These are phyloP conservation scores for Sesamia nonagrioides DNA, from an alignment of 1,140 invertebrate genomes.

Conservation along the genomic window DNA sequence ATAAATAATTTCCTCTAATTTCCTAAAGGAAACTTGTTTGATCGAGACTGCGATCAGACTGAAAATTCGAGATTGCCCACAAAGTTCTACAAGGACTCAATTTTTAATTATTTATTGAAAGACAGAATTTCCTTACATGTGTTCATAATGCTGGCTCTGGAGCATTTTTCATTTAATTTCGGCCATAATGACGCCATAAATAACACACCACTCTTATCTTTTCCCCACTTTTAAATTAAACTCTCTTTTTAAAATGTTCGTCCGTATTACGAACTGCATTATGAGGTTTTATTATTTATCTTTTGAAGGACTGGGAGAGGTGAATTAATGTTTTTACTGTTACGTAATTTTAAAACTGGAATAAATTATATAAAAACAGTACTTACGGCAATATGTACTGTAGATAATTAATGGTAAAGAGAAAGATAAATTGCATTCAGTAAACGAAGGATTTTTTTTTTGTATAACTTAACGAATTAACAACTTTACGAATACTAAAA, in stretches of 20 bases:
- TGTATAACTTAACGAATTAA: too few relatives aligned
- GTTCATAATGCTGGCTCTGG: constrained; percentile 26
- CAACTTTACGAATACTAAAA: too few relatives aligned
- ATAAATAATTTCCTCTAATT: too few relatives aligned
- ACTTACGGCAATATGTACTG: neutral
- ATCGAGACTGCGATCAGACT: too few relatives aligned
- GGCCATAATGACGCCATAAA: constrained; percentile 70
- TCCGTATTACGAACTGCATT: constrained; percentile 28
- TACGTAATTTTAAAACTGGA: neutral
- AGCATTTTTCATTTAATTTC: constrained; percentile 66
- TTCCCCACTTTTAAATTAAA: constrained; percentile 61
- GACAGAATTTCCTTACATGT: constrained; percentile 42
- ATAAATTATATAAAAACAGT: neutral
- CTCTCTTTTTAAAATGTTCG: constrained; percentile 52
- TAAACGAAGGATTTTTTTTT: too few relatives aligned
- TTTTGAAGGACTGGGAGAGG: constrained; percentile 1
- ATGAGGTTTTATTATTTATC: constrained; percentile 36
- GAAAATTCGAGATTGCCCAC: neutral
- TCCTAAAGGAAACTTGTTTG: too few relatives aligned
- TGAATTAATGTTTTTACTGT: constrained; percentile 3
- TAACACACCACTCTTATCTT: constrained; percentile 61
- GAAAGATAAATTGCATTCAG: neutral
- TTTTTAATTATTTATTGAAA: constrained; percentile 49
- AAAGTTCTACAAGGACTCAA: neutral
- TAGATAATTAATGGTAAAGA: neutral